Percentiles rank a stretch among this genome's conserved stretches.
These are phyloP conservation scores for Crossaster papposus DNA, from an alignment of 53 echinoderm and acorn worm species.

Conservation along the genomic window DNA sequence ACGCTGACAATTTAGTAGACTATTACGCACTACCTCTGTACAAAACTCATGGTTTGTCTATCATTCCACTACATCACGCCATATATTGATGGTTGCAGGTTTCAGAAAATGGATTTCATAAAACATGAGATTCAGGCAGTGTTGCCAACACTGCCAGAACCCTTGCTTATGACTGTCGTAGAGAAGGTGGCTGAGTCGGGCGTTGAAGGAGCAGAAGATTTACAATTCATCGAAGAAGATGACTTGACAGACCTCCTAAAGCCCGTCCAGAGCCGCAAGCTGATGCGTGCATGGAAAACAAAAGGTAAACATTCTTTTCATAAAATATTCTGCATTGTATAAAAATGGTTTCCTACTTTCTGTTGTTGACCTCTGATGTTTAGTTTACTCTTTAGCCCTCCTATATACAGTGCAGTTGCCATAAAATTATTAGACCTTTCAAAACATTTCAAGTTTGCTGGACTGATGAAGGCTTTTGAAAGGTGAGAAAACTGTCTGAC, in stretches of 20 bases:
- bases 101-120: constrained; percentile 23
- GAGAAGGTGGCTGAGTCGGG: constrained; percentile 33
- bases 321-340: neutral
- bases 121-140: constrained; percentile 10
- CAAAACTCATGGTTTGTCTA: constrained; percentile 11
- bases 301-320: neutral
- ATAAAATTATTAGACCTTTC: no score
- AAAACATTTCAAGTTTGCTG: no score
- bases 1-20: constrained; percentile 38
- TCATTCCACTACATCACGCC: constrained; percentile 55
- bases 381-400: no score
- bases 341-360: no score
- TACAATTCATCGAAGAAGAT: constrained; percentile 46
- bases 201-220: constrained; percentile 50
- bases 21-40: constrained; percentile 58
- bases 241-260: constrained; percentile 55
- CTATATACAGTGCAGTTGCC: no score
- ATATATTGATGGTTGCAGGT: constrained; percentile 10
- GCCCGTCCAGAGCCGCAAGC: constrained; percentile 44
- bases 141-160: constrained; percentile 23
- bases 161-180: neutral
- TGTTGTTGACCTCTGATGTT: no score
- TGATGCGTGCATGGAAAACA: constrained; percentile 12
- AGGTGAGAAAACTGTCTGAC: no score
- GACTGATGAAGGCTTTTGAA: no score